A percentile compares a stretch with the other conserved stretches of the same genome.
Conservation (phyloP, 2,797 vertebrate genomes). For the Chaunax sp. region DNA sequence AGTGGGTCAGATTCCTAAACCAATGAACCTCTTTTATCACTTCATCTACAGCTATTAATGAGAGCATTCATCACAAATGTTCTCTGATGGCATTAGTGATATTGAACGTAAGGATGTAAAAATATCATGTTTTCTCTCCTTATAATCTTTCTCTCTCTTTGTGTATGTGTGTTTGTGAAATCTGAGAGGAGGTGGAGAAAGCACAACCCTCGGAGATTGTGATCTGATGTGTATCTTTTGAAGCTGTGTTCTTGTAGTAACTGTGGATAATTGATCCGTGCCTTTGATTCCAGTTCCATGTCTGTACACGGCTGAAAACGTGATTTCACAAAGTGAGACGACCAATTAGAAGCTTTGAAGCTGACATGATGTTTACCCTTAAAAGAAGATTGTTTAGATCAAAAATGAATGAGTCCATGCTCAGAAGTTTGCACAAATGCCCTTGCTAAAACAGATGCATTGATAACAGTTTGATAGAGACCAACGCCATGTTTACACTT, state of each 20-base stretch:
- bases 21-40: conserved; percentile 45
- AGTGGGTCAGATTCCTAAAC: conserved; percentile 62
- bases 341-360: conserved; percentile 59
- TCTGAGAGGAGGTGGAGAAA: conserved; percentile 65
- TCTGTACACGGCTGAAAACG: conserved; percentile 49
- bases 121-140: neutral
- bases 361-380: conserved; percentile 41
- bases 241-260: conserved; percentile 76
- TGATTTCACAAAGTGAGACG: conserved; percentile 51
- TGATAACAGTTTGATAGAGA: too few species aligned
- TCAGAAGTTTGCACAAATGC: too few species aligned
- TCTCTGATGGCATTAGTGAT: conserved; percentile 44
- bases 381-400: conserved; percentile 38
- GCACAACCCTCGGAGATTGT: conserved; percentile 67
- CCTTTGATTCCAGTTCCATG: conserved; percentile 69
- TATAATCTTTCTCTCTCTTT: neutral
- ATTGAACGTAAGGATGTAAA: conserved; percentile 22
- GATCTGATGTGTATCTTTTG: conserved; percentile 74
- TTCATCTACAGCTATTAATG: conserved; percentile 24
- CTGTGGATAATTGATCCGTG: conserved; percentile 78
- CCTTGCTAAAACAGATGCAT: too few species aligned
- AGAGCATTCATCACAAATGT: conserved; percentile 32
- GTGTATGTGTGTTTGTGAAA: conserved; percentile 61
- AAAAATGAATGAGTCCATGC: conserved; percentile 16
- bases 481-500: too few species aligned